Base-by-base conservation (phyloP, 2,888 invertebrate species). In the Amphipyra tragopoginis region DNA sequence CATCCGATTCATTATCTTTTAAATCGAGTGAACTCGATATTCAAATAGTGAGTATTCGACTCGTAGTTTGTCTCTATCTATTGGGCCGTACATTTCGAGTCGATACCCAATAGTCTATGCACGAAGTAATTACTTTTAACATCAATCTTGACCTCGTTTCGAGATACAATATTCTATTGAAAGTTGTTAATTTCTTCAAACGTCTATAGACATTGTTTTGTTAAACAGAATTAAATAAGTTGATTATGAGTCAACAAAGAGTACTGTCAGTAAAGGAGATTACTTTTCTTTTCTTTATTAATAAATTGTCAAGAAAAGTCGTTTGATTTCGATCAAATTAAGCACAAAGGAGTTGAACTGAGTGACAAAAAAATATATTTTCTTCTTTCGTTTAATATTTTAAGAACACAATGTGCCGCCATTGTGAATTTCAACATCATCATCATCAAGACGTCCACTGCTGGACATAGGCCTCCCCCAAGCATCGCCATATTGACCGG, bases 101-200 rank as follows among this genome's bases (percentile, higher is more conserved):
- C 76, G 75, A 79, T 60, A 71, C 73, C 71, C 77, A 67, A 74
- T 72, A 73, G 75, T 75, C 77, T 78, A 75, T 79, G 79, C 81
- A 75, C 75, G 76, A 79, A 78, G 79, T 85, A 84, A 84, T 85
- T 84, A 84, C 84, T 79, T 81, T 67, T 75, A 76, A 78, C 81
- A 85, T 85, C 82, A 83, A 82, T 83, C 84, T 82, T 73, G 74
- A 65, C 77, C 79, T 65, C 60, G 45, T 72, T 75, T 65, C 52
- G 50, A 51, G 60, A 73, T 73, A 71, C 77, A 73, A 55, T 71
- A 61, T 64, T 54, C 51, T 59, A 53, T 62, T 59, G 50, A 63
- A 68, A 72, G 61, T 63, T 45, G 52, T 36, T 63, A 53, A 51
- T 73, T 73, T 50, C 45, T 57, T 56, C 49, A 57, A 73, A 73